Evolutionary conservation across 2,888 invertebrate genomes (phyloP).

Genomic region (Phyllotreta cruciferae): DNA sequence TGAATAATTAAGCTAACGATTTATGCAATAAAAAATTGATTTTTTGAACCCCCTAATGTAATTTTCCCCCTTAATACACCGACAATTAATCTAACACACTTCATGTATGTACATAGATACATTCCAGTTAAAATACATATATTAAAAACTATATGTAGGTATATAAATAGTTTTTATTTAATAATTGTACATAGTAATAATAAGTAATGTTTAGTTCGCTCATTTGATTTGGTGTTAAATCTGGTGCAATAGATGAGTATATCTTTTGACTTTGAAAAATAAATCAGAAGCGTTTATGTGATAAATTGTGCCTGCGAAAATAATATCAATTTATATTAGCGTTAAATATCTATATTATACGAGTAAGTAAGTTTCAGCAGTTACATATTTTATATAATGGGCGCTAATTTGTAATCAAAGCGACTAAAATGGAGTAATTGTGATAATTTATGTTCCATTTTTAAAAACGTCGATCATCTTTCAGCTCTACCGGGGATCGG

Average conservation of each 20-base stretch:
- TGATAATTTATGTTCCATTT: slow-evolving; percentile 6
- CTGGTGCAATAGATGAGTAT: neutral
- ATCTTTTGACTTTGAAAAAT: slow-evolving; percentile 5
- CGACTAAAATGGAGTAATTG: slow-evolving; percentile 3
- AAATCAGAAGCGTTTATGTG: slow-evolving; percentile 11
- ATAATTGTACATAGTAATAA: slow-evolving; percentile 6
- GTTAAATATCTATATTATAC: slow-evolving; percentile 5
- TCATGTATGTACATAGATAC: neutral
- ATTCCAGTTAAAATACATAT: slow-evolving; percentile 13
- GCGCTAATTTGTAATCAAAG: too few species aligned
- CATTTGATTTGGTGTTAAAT: slow-evolving; percentile 1
- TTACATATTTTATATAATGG: neutral
- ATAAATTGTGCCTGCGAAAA: slow-evolving; percentile 15
- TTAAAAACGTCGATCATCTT: slow-evolving; percentile 10
- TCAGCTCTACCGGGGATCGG: slow-evolving; percentile 15
- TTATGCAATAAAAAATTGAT: too few species aligned
- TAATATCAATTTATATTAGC: neutral
- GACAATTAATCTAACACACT: too few species aligned
- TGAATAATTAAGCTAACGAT: too few species aligned
- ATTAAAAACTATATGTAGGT: neutral
- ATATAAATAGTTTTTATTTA: slow-evolving; percentile 1
- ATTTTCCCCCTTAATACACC: too few species aligned
- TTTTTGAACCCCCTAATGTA: too few species aligned
- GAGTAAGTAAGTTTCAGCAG: slow-evolving; percentile 5
- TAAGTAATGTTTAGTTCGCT: slow-evolving; percentile 5